Percentiles rank a stretch among this genome's conserved stretches.
phyloP scores from a whole-genome alignment of 2,113 vertebrate genomes.

The Oncorhynchus nerka region DNA sequence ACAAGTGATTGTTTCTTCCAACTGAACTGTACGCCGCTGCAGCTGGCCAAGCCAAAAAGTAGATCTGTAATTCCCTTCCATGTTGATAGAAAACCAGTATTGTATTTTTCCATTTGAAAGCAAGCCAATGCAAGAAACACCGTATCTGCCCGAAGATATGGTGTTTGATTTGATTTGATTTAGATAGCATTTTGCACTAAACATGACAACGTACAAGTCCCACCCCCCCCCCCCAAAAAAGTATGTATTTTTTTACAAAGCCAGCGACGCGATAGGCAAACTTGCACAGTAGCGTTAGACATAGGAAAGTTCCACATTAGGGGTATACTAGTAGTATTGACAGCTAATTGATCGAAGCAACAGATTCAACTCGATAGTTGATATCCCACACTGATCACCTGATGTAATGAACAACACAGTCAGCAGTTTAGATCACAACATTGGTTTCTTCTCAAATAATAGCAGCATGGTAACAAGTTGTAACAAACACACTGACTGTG shows the following conservation, averaged over 20 bases:
- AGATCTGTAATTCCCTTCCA: too few species aligned
- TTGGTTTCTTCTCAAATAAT: conserved; percentile 24
- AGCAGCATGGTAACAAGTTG: conserved; percentile 36
- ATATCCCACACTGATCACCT: conserved; percentile 27
- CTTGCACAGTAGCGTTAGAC: conserved; percentile 22
- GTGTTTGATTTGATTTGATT: too few species aligned
- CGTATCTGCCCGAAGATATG: background rate
- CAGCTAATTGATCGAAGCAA: conserved; percentile 9
- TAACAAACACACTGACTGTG: conserved; percentile 38
- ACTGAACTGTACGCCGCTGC: too few species aligned
- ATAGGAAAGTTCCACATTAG: conserved; percentile 13
- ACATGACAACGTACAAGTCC: conserved; percentile 37
- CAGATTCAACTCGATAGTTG: conserved; percentile 6
- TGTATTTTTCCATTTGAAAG: conserved; percentile 9
- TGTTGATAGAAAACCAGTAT: too few species aligned
- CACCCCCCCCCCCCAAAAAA: background rate
- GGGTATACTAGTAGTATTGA: conserved; percentile 10
- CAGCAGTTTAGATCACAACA: conserved; percentile 11
- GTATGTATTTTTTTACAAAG: background rate
- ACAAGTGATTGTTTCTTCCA: too few species aligned
- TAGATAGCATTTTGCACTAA: conserved; percentile 22
- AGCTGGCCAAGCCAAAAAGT: too few species aligned
- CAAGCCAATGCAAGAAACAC: conserved; percentile 39
- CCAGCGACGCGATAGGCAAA: background rate
- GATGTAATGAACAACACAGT: conserved; percentile 19